phyloP scores from a whole-genome alignment of 2,113 vertebrate genomes.

The Raja brachyura region DNA sequence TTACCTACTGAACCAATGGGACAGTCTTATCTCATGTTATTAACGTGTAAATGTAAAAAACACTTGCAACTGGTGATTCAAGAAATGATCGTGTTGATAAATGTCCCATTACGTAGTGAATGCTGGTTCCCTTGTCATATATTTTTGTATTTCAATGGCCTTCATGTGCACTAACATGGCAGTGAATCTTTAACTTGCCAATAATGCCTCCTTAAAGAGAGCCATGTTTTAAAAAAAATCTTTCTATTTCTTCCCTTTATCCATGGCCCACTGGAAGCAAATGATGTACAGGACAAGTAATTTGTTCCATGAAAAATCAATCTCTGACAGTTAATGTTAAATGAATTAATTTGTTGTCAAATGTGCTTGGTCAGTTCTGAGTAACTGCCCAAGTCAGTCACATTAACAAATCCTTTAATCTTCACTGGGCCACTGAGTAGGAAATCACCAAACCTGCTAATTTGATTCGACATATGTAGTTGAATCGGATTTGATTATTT shows the following conservation, averaged over 20 bases:
- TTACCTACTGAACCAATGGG: neutral
- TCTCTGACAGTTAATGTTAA: constrained; percentile 85
- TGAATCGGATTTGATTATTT: constrained; percentile 92
- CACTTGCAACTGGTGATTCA: neutral
- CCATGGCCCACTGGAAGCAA: constrained; percentile 50
- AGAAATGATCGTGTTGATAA: neutral
- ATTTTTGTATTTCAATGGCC: neutral
- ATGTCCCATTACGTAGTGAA: neutral
- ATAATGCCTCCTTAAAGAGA: constrained; percentile 27
- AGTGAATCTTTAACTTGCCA: neutral
- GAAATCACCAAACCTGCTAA: constrained; percentile 87
- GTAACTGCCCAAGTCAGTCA: constrained; percentile 84
- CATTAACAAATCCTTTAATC: constrained; percentile 99
- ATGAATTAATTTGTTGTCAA: constrained; percentile 94
- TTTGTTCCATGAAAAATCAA: constrained; percentile 77
- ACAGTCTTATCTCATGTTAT: neutral
- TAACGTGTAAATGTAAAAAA: neutral
- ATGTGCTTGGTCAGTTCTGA: constrained; percentile 83
- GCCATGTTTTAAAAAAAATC: neutral
- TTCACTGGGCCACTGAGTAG: constrained; percentile 81
- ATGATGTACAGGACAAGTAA: constrained; percentile 71
- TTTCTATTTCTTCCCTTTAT: constrained; percentile 29
- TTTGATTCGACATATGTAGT: constrained; percentile 89
- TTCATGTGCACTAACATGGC: neutral
- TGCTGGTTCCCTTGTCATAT: neutral